phyloP scores from a whole-genome alignment of 2,113 vertebrate genomes.

The Aleadryas rufinucha region DNA sequence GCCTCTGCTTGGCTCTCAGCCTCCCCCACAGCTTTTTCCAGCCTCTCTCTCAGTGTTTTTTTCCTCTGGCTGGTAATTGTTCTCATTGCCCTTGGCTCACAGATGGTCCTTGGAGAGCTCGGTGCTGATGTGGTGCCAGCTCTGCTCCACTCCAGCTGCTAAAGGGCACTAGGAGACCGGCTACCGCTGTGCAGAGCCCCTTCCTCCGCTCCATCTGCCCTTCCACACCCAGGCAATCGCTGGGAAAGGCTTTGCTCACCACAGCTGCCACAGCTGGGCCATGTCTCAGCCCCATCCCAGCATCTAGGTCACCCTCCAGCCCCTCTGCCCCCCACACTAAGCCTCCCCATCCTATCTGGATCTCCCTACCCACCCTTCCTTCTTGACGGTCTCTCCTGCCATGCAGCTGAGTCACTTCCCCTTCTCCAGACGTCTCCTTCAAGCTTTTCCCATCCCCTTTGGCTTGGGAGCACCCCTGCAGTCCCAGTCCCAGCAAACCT shows the following conservation, averaged over 20 bases:
- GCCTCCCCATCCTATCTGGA: neutral
- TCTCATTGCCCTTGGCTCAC: slow-evolving; percentile 44
- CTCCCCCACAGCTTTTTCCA: neutral
- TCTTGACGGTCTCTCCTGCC: neutral
- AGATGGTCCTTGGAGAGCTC: slow-evolving; percentile 36
- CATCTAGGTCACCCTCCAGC: neutral
- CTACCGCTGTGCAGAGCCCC: neutral
- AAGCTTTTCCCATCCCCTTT: neutral
- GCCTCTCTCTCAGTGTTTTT: neutral
- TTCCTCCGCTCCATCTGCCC: neutral
- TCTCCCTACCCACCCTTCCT: slow-evolving; percentile 57
- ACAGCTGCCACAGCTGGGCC: neutral
- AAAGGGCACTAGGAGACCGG: neutral
- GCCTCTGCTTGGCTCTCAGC: neutral
- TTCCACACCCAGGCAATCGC: fast-evolving
- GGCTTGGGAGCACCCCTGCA: neutral
- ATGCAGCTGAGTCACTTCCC: neutral
- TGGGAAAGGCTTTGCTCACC: neutral
- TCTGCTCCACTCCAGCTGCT: slow-evolving; percentile 32
- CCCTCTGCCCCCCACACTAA: neutral
- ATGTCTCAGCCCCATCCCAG: neutral
- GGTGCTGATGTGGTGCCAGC: slow-evolving; percentile 2
- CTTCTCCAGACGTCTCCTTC: neutral
- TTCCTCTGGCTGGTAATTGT: slow-evolving; percentile 32
- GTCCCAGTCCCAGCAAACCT: neutral